phyloP scores from a whole-genome alignment of 2,888 invertebrate species.

The Ectropis crepuscularia region DNA sequence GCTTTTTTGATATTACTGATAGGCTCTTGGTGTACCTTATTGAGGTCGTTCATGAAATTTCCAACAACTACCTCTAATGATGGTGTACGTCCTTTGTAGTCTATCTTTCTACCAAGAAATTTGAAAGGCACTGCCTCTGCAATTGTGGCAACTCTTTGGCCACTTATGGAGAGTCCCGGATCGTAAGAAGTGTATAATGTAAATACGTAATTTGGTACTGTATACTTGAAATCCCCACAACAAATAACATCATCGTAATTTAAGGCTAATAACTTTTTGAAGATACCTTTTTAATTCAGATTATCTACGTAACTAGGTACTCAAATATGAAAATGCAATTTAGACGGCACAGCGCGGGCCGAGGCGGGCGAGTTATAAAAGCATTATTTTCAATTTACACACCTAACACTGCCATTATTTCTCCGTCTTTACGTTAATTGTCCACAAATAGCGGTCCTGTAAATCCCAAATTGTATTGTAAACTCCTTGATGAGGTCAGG shows the following conservation, averaged over 20 bases:
- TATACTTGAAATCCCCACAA: neutral
- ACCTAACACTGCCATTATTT: slow-evolving; percentile 47
- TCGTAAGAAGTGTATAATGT: no score
- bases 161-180: no score
- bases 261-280: slow-evolving; percentile 40
- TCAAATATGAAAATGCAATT: slow-evolving; percentile 52
- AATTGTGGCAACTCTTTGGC: no score
- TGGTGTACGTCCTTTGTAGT: no score
- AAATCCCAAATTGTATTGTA: slow-evolving; percentile 60
- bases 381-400: slow-evolving; percentile 52
- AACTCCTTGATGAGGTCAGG: slow-evolving; percentile 55
- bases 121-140: no score
- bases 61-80: no score
- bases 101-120: no score
- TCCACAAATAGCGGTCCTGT: slow-evolving; percentile 52
- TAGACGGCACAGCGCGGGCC: slow-evolving; percentile 35
- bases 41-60: no score
- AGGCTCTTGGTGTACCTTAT: no score
- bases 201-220: neutral
- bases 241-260: slow-evolving; percentile 15
- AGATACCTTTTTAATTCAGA: slow-evolving; percentile 41
- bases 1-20: no score
- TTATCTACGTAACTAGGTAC: slow-evolving; percentile 46
- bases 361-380: slow-evolving; percentile 29
- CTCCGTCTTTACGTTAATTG: slow-evolving; percentile 48